Base-by-base conservation (phyloP, 2,888 invertebrate species). In the Amiota mariae region DNA sequence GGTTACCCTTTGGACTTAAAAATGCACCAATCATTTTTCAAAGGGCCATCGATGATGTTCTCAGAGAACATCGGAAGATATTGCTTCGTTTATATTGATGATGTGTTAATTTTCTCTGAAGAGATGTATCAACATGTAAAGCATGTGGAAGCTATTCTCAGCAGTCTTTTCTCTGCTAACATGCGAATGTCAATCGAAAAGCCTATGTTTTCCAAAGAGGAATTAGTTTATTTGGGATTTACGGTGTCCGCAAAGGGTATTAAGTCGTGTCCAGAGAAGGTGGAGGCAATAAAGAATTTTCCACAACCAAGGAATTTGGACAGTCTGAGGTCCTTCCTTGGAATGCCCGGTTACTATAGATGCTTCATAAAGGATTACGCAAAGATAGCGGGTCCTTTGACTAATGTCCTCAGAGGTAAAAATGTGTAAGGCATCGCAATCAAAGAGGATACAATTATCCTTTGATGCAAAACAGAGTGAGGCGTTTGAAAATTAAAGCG, bases 21-120 rank as follows among this genome's bases (percentile, higher is more conserved):
- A 89, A 89, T 73, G 89, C 89, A 1, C 90, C 90, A 0, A 85
- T 86, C 1, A 88, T 89, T 0, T 89, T 90, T 71, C 73, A 77
- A 70, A 70, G 76, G 12, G 70, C 73, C 11, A 72, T 77, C 13
- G 78, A 80, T 66, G 79, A 80, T 51, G 75, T 80, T 1, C 59
- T 79, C 4, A 70, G 78, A 3, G 70, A 67, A 24, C 73, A 77
- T 77, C n/a, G 76, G 77, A 8, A 78, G 74, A 57, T 72, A 76
- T 12, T 77, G 79, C 15, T 75, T 78, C 47, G 63, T 64, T 46
- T 64, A 46, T 64, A 46, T 64, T 13, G 64, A 66, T 12, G 47
- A 66, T 18, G 71, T 80, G 15, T 51, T 71, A 20, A 63, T 71
- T 88, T 89, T 79, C 68, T 88, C 9, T 75, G 86, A 71, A 89